Evolutionary conservation across 2,888 invertebrate species (phyloP).

Genomic region (Stenotaenia linearis): DNA sequence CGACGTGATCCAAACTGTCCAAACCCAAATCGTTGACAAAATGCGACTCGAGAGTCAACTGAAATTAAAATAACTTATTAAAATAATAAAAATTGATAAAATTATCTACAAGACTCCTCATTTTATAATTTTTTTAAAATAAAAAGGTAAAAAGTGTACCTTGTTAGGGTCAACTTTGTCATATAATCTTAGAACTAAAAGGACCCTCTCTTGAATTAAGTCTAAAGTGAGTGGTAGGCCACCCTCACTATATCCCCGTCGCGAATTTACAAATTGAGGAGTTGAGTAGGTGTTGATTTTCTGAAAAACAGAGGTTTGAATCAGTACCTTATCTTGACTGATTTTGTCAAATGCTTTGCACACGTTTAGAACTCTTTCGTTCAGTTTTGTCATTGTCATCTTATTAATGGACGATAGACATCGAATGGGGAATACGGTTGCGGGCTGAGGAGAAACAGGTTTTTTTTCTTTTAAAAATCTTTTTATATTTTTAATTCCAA

Average conservation of each 20-base stretch:
- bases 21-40: slow-evolving; percentile 95
- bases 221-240: slow-evolving; percentile 65
- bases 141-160: no score
- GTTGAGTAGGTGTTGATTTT: slow-evolving; percentile 30
- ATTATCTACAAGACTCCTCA: neutral
- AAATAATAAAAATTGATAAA: slow-evolving; percentile 33
- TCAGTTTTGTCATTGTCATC: slow-evolving; percentile 56
- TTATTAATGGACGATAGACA: neutral
- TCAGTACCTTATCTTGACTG: slow-evolving; percentile 70
- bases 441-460: neutral
- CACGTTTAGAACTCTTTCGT: slow-evolving; percentile 78
- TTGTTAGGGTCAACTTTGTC: slow-evolving; percentile 92
- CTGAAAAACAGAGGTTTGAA: neutral
- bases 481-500: no score
- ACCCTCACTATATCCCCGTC: slow-evolving; percentile 55
- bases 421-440: neutral
- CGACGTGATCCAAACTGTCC: slow-evolving; percentile 97
- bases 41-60: slow-evolving; percentile 89
- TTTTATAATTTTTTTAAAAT: neutral
- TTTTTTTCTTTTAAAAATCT: no score
- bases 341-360: slow-evolving; percentile 85
- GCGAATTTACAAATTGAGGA: neutral
- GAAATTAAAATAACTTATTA: slow-evolving; percentile 44
- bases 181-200: slow-evolving; percentile 92
- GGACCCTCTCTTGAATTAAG: slow-evolving; percentile 78